phyloP scores from a whole-genome alignment of 2,113 vertebrate species.

The Petroica traversi region DNA sequence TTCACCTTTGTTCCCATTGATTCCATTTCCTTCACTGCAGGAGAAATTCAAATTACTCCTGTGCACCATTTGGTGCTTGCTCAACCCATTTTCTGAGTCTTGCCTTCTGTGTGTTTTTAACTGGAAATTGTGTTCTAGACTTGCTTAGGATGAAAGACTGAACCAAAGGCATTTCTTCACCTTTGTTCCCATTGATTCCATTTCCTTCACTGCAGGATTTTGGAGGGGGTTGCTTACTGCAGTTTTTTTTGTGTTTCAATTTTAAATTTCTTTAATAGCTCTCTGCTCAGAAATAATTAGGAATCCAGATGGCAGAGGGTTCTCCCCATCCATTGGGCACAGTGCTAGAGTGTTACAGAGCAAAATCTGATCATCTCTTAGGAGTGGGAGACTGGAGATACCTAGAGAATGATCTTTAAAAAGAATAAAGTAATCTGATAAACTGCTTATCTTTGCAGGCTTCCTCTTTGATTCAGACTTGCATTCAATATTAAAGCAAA shows the following conservation, averaged over 20 bases:
- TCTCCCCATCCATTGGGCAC: not conserved
- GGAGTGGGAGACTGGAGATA: not conserved
- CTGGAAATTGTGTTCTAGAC: not conserved
- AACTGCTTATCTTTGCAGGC: not conserved
- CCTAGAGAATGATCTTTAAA: not conserved
- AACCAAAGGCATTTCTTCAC: not conserved
- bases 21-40: too few species aligned
- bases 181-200: not conserved
- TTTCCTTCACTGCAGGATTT: not conserved
- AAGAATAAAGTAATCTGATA: not conserved
- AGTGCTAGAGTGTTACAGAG: not conserved
- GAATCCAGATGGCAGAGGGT: not conserved
- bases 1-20: too few species aligned
- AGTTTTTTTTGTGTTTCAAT: not conserved
- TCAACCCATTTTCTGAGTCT: not conserved
- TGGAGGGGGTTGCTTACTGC: not conserved
- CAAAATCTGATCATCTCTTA: not conserved
- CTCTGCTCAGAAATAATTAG: not conserved
- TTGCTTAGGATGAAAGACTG: not conserved
- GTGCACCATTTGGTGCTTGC: not conserved
- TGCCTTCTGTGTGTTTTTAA: not conserved
- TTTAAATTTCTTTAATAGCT: not conserved
- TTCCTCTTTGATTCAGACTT: not conserved
- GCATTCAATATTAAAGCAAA: not conserved
- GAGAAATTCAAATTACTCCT: too few species aligned